Base-by-base conservation (phyloP, 92 coral and sea anemone species). In the Actinostola sp. region DNA sequence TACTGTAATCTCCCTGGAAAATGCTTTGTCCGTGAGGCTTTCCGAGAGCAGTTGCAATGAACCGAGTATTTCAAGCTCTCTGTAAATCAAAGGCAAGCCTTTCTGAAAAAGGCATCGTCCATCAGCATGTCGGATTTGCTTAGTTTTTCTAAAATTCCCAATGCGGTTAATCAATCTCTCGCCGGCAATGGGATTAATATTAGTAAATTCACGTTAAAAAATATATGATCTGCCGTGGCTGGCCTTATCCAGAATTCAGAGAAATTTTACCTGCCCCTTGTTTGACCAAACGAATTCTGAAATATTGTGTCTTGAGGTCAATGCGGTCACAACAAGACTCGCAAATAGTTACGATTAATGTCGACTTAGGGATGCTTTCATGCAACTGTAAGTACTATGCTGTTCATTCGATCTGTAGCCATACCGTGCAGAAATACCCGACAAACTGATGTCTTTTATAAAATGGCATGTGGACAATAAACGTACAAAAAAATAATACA, bases 191-290 rank as follows among this genome's bases (percentile, higher is more conserved):
- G 78, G 82, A 54, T 81, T 20, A 65, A 71, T 10, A 36, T 81
- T 1, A 81, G 43, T 61, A 48, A 14, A 17, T 65, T 34, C 32
- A 81, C 81, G 8, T 31, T 81, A 0, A 64, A 82, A 35, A 11
- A 82, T 8, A 82, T 74, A 1, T 82, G 87, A 82, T 63, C 82
- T 38, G 75, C 87, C 14, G 82, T 82, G 43, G 75, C 87, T 15
- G 63, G 75, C 25, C 35, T 82, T 1, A 26, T 82, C 34, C 31
- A 55, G 20, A 67, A 77, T 27, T 54, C 61, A 1, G 28, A 57
- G 64, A 48, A 8, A 58, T 82, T 44, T 38, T 67, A 19, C 82
- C 82, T 14, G 77, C 77, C 29, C 71, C 87, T 0, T 74, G 82
- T 35, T 31, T 81, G 24, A 48, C 67, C 24, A 76, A 82, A n/a